Conservation (phyloP, 2,797 vertebrate species). For the Syngnathus acus region DNA sequence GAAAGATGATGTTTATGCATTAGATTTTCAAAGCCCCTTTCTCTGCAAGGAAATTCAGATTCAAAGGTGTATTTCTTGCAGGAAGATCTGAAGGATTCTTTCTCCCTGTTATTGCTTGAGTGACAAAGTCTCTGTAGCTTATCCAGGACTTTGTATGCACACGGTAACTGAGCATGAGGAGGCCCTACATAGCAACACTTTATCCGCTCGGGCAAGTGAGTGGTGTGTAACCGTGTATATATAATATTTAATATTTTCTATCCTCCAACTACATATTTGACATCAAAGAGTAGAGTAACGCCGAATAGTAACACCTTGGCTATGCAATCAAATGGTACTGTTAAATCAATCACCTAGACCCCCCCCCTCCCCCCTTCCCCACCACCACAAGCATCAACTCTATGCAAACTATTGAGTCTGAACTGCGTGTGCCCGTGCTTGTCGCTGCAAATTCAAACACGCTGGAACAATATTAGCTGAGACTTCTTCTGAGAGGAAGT, state of each 20-base stretch:
- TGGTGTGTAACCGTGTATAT: constrained; percentile 42
- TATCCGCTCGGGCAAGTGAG: constrained; percentile 34
- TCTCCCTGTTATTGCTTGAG: constrained; percentile 72
- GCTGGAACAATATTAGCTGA: constrained; percentile 31
- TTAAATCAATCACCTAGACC: constrained; percentile 32
- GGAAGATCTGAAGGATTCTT: constrained; percentile 74
- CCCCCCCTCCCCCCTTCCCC: not conserved
- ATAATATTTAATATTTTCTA: constrained; percentile 50
- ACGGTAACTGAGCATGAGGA: constrained; percentile 51
- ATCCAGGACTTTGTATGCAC: constrained; percentile 67
- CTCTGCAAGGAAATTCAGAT: constrained; percentile 77
- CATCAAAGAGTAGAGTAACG: constrained; percentile 50
- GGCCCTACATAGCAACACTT: constrained; percentile 51
- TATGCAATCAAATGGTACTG: constrained; percentile 31
- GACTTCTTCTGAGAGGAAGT: constrained; percentile 49
- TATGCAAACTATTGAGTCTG: constrained; percentile 27
- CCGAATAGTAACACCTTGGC: constrained; percentile 32
- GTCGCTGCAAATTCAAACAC: constrained; percentile 36
- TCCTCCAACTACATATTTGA: constrained; percentile 51
- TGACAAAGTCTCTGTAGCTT: constrained; percentile 74
- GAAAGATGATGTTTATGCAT: constrained; percentile 78
- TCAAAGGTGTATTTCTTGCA: constrained; percentile 77
- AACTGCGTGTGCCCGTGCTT: constrained; percentile 18
- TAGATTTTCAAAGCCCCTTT: constrained; percentile 77
- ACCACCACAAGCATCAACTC: constrained; percentile 25